These are phyloP conservation scores for Mus minutoides DNA, from an alignment of 2,797 vertebrate species.

Conservation along the genomic window DNA sequence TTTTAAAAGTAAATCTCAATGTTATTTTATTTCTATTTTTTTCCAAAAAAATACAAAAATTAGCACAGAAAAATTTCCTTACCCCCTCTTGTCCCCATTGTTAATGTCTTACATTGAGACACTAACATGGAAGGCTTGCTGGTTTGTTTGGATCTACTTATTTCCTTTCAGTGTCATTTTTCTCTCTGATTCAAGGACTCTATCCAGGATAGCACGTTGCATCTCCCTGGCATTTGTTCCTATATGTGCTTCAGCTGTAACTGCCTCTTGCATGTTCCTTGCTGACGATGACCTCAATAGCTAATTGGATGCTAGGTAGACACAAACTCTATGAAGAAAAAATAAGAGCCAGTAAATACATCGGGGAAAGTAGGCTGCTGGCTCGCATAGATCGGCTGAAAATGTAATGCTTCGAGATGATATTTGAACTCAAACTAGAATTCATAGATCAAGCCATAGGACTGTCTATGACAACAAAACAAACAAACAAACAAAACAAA, in stretches of 20 bases:
- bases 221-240: neutral
- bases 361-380: neutral
- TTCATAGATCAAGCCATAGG: neutral
- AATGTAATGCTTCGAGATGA: neutral
- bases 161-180: neutral
- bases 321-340: neutral
- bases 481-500: too few species aligned
- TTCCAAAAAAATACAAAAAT: neutral
- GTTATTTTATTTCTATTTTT: slow-evolving; percentile 6
- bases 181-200: neutral
- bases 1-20: neutral
- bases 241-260: neutral
- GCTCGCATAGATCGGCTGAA: neutral
- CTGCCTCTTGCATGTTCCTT: neutral
- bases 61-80: neutral
- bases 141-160: slow-evolving; percentile 1
- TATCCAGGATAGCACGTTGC: neutral
- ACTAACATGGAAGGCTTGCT: neutral
- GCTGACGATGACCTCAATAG: slow-evolving; percentile 11
- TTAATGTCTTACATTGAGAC: neutral
- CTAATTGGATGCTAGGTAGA: neutral
- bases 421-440: neutral
- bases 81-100: neutral
- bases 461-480: neutral
- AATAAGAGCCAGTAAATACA: neutral